Base-by-base conservation (phyloP, 2,797 vertebrate genomes). In the Tokudaia tokunoshimensis region DNA sequence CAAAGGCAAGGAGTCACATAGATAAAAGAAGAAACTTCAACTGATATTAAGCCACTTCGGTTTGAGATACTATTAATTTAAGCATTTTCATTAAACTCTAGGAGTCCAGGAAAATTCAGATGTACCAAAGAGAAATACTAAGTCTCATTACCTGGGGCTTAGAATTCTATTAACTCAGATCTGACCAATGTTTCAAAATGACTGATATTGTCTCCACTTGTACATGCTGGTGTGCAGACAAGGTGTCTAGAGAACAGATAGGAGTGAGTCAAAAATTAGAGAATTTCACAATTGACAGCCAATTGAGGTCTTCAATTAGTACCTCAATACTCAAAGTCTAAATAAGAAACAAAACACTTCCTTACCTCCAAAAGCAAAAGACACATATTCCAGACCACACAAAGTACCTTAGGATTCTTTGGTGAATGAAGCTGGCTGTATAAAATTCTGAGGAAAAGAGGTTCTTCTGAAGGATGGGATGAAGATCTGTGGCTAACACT, bases 291-390 rank as follows among this genome's bases (percentile, higher is more conserved):
- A 26, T 22, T 70, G 47, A 70, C 52, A 96, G 19, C 88, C 12
- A 24, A 85, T 4, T 26, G 29, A 81, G 13, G 34, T 75, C 50
- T 85, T 94, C 20, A 55, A 10, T 0, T 12, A 50, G 0, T 86
- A 86, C 63, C 31, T 81, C 0, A 80, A 74, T 29, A 70, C 4
- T 74, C 52, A 4, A 22, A 50, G 14, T 31, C 22, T 55, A 76
- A 67, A 90, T 47, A n/a, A 70, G 59, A 88, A 5, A 91, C 8
- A 92, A 22, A 95, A 37, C 11, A 31, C 24, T 74, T 74, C 96
- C 65, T 93, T 96, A 97, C 78, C 88, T 94, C 72, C 55, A 19
- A 67, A 47, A 22, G 6, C 14, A 59, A 93, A 70, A 41, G 6
- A 1, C 19, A 55, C 3, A 55, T 26, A 1, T 52, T 8, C 29